Conservation (phyloP, 2,797 vertebrate species). For the Trachops cirrhosus region DNA sequence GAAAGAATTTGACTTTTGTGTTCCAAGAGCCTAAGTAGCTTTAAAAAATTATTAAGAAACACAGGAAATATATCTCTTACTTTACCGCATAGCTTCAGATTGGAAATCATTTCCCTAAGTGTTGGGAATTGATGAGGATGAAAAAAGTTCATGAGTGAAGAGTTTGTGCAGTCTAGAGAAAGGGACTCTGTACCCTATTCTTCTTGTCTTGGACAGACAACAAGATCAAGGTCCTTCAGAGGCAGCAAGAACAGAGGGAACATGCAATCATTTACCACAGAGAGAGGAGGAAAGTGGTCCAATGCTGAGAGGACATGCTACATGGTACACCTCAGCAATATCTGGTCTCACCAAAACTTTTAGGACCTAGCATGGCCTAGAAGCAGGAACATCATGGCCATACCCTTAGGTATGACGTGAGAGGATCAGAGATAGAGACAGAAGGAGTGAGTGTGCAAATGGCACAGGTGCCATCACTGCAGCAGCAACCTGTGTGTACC, state of each 20-base stretch:
- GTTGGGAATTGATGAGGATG: neutral
- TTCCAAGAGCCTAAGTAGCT: neutral
- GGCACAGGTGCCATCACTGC: fast-evolving
- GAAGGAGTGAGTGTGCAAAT: neutral
- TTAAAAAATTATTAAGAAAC: neutral
- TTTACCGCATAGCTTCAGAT: neutral
- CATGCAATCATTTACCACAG: fast-evolving
- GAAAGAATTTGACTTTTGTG: neutral
- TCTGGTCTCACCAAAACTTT: too few relatives aligned
- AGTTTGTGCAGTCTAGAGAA: neutral
- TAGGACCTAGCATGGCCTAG: too few relatives aligned
- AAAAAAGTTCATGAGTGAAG: too few relatives aligned
- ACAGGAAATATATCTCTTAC: neutral
- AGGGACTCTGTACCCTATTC: neutral
- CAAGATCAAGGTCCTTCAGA: neutral
- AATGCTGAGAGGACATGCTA: fast-evolving
- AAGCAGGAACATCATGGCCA: fast-evolving
- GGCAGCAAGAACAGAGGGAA: neutral
- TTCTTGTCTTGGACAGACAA: neutral
- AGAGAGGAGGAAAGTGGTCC: fast-evolving
- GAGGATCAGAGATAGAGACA: neutral
- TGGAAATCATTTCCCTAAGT: neutral
- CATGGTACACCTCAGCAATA: fast-evolving
- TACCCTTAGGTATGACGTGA: fast-evolving
- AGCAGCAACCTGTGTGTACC: fast-evolving